Evolutionary conservation across 2,888 invertebrate genomes (phyloP).

Genomic region (Drosophila aldrichi): DNA sequence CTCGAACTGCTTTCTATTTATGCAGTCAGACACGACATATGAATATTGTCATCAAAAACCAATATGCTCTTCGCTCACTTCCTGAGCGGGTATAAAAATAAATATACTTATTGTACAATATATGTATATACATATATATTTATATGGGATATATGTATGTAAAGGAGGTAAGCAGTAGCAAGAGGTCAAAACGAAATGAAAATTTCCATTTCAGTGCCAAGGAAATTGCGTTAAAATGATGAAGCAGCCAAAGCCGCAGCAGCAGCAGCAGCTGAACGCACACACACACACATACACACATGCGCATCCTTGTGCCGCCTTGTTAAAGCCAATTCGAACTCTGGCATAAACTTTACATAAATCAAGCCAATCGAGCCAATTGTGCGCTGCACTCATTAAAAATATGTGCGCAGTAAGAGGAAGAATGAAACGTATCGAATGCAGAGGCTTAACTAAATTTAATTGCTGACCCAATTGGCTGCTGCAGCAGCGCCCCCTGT

Average conservation of each 20-base stretch:
- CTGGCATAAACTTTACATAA: conserved; percentile 45
- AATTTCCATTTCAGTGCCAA: conserved; percentile 68
- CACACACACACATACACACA: conserved; percentile 5
- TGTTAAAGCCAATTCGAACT: conserved; percentile 1
- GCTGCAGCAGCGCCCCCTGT: conserved; percentile 29
- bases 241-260: conserved; percentile 55
- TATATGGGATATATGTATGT: conserved; percentile 1
- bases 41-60: not conserved
- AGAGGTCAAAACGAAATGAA: conserved; percentile 49
- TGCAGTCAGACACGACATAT: not conserved
- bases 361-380: conserved; percentile 40
- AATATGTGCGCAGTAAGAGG: conserved; percentile 18
- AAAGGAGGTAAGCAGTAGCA: conserved; percentile 10
- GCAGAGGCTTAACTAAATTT: conserved; percentile 47
- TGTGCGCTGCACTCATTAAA: conserved; percentile 28
- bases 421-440: conserved; percentile 34
- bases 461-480: conserved; percentile 61
- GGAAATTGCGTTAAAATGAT: conserved; percentile 74
- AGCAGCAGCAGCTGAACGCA: conserved; percentile 9
- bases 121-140: not conserved
- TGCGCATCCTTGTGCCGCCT: not conserved
- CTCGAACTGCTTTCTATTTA: not conserved
- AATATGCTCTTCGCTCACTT: not conserved
- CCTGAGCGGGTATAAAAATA: conserved; percentile 1
- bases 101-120: conserved; percentile 1